Conservation (phyloP, 2,113 vertebrate species). For the Mixornis gularis region DNA sequence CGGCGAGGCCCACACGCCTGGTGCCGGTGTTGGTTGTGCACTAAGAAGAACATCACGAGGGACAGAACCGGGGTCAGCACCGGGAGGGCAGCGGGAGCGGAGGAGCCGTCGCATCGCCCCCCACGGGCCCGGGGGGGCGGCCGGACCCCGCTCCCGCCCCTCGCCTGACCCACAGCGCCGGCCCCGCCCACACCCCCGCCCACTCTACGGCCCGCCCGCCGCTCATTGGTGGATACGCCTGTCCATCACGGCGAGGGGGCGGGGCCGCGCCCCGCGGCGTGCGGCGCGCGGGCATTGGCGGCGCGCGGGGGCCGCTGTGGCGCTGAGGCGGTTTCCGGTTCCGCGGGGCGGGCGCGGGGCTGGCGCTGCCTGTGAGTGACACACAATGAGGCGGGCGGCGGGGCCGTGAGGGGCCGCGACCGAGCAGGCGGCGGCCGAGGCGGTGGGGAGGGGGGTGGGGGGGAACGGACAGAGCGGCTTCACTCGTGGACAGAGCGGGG, state of each 20-base stretch:
- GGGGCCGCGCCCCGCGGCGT: background rate
- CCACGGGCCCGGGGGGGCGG: background rate
- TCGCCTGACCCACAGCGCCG: background rate
- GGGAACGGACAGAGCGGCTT: background rate
- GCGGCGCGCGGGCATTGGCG: background rate
- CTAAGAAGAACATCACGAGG: background rate
- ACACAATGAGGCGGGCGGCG: constrained; percentile 65
- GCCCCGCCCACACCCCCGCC: background rate
- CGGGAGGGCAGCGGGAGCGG: accelerated
- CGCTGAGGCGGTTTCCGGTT: constrained; percentile 53
- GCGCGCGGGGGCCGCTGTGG: background rate
- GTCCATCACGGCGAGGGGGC: background rate
- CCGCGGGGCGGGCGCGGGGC: constrained; percentile 62
- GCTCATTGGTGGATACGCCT: accelerated
- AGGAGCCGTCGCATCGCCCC: background rate
- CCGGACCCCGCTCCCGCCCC: background rate
- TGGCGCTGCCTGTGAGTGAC: constrained; percentile 54
- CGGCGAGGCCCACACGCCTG: background rate
- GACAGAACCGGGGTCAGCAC: background rate
- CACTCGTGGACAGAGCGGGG: background rate
- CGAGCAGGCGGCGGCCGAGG: constrained; percentile 24
- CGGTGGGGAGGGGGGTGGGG: constrained; percentile 71
- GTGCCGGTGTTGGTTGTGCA: accelerated
- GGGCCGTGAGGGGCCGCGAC: constrained; percentile 60
- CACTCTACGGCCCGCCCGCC: background rate